Percentiles rank a stretch among this genome's conserved stretches.
Evolutionary conservation across 2,797 vertebrate species (phyloP).

Genomic region (Merluccius polli): DNA sequence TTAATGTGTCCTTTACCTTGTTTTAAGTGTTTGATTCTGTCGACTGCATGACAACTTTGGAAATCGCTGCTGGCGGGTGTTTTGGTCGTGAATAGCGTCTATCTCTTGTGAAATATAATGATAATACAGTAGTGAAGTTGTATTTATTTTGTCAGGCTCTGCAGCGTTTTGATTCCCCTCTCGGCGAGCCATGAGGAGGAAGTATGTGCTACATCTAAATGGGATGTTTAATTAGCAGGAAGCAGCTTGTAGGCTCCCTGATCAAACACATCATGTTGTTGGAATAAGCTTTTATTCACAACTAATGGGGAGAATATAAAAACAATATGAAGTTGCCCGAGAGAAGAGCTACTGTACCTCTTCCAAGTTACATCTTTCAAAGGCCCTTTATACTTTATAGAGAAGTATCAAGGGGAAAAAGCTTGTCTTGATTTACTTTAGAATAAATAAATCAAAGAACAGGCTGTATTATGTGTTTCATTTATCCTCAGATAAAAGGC

Average conservation of each 20-base stretch:
- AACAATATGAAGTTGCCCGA: neutral
- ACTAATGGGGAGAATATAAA: neutral
- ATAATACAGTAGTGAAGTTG: slow-evolving; percentile 3
- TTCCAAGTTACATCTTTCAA: neutral
- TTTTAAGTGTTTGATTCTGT: slow-evolving; percentile 84
- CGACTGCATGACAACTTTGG: slow-evolving; percentile 72
- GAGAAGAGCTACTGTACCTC: neutral
- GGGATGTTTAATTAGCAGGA: slow-evolving; percentile 11
- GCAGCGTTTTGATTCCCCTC: slow-evolving; percentile 20
- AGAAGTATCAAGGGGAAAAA: neutral
- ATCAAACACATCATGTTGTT: neutral
- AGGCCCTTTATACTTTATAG: neutral
- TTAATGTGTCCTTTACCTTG: slow-evolving; percentile 86
- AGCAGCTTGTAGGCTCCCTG: slow-evolving; percentile 4
- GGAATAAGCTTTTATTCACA: neutral
- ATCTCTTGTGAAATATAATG: neutral
- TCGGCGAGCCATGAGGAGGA: slow-evolving; percentile 14
- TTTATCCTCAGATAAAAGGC: neutral
- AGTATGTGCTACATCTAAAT: slow-evolving; percentile 24
- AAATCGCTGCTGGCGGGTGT: slow-evolving; percentile 26
- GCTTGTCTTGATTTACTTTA: neutral
- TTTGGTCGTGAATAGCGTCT: slow-evolving; percentile 22
- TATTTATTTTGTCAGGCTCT: slow-evolving; percentile 28
- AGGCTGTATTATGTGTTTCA: neutral
- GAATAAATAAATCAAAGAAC: neutral